phyloP scores from a whole-genome alignment of 2,113 vertebrate genomes.

The Agelaius phoeniceus region DNA sequence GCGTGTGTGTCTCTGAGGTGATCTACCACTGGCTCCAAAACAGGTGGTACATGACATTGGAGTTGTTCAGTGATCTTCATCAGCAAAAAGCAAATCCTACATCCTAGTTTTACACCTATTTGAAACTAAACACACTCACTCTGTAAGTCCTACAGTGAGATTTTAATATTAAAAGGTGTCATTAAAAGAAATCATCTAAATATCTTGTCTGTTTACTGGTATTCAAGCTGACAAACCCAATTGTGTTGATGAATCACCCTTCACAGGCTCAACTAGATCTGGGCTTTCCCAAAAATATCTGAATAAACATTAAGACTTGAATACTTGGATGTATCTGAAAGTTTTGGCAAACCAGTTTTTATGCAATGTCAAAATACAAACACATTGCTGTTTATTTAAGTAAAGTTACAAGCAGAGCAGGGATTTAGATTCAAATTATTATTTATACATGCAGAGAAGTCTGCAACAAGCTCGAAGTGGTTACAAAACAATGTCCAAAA shows the following conservation, averaged over 20 bases:
- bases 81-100: background rate
- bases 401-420: background rate
- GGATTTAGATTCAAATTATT: background rate
- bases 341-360: background rate
- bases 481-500: background rate
- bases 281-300: background rate
- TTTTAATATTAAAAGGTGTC: background rate
- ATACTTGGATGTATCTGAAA: background rate
- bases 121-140: background rate
- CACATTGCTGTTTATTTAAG: background rate
- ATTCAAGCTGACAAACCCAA: background rate
- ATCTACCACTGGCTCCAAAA: background rate
- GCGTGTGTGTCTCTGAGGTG: background rate
- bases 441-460: background rate
- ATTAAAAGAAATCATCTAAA: background rate
- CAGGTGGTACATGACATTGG: background rate
- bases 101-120: background rate
- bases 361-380: background rate
- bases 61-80: background rate
- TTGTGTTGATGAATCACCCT: background rate
- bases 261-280: background rate
- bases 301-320: background rate
- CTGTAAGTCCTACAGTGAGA: background rate
- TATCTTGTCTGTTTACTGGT: background rate
- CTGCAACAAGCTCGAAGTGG: background rate